Evolutionary conservation across 2,113 vertebrate genomes (phyloP), one percentile per base, ranked within the genome.

Genomic region (Aleadryas rufinucha): DNA sequence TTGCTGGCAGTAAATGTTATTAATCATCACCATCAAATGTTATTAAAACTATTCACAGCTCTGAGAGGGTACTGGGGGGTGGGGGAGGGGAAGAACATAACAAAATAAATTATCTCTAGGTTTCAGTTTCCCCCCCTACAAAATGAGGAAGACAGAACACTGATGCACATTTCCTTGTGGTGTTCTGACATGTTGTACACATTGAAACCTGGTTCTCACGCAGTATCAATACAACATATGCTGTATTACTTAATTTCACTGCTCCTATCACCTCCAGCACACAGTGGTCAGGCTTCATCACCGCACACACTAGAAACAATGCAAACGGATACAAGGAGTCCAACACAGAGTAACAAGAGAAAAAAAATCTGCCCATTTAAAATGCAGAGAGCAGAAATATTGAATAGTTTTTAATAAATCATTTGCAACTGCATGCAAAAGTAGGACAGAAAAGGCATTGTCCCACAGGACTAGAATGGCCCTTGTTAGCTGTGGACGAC

Each of bases 361-460:
- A 90, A 90, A 90, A 90, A 96, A 94, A 81, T 93, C 42, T 90
- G 83, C 60, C 68, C 57, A 60, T 68, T 92, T 92, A 42, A 94
- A 89, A 69, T 79, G 60, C 60, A 81, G 69, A 88, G 79, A 84
- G 41, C 37, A 96, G 88, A 96, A 96, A 90, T 93, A 94, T 26
- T 89, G 72, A 90, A 89, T n/a, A 72, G 83, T 93, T 96, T 95
- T 97, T 96, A 95, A 92, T 90, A 95, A 96, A 69, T 86, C 90
- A 94, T 87, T 92, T 94, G 23, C 64, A 88, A 96, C 93, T 85
- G 70, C 31, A 85, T 72, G 87, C 50, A 68, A 74, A 94, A 78
- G 26, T 24, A 71, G 68, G 47, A 90, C 68, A 93, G 72, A 75
- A 89, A 79, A 81, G 64, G 37, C 80, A 87, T 64, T 96, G 93